phyloP scores from a whole-genome alignment of 2,797 vertebrate genomes.

The Euphonia xanthogaster region DNA sequence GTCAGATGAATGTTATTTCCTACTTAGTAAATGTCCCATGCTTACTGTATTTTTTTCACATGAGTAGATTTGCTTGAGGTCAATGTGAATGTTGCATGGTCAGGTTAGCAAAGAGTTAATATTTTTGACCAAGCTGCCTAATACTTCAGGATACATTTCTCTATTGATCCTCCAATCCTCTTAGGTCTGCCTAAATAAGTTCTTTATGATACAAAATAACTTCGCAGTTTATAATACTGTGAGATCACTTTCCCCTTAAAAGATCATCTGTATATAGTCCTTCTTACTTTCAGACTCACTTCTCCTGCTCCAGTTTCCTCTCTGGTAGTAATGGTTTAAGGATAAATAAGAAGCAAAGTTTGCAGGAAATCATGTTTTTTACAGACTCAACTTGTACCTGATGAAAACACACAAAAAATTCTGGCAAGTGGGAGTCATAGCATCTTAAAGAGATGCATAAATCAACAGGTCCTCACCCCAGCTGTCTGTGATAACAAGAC shows the following conservation, averaged over 20 bases:
- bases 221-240: neutral
- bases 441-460: neutral
- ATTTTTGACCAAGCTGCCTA: neutral
- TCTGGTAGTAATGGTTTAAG: neutral
- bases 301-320: neutral
- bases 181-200: neutral
- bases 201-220: neutral
- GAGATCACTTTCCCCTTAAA: neutral
- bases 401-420: neutral
- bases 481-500: neutral
- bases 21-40: neutral
- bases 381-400: neutral
- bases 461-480: neutral
- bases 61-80: neutral
- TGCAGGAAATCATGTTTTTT: neutral
- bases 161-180: neutral
- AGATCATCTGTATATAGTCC: neutral
- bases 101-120: neutral
- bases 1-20: neutral
- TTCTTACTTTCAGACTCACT: neutral
- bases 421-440: neutral
- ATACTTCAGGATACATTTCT: neutral
- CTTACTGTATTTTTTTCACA: neutral
- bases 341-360: neutral
- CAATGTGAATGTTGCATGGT: neutral